phyloP scores from a whole-genome alignment of 2,797 vertebrate genomes.

The Gallinago stenura region DNA sequence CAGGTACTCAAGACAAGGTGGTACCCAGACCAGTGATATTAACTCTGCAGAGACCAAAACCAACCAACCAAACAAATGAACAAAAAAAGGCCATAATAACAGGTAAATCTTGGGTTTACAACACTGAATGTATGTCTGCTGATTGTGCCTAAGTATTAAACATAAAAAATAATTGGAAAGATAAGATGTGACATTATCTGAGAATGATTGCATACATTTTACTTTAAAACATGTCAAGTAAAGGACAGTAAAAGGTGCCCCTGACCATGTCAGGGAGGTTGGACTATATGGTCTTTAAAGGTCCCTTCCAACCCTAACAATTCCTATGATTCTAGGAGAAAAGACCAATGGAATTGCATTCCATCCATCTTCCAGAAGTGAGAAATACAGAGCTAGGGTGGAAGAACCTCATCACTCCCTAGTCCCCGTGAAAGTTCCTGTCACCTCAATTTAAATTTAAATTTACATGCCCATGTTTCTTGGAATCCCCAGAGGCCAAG shows the following conservation, averaged over 20 bases:
- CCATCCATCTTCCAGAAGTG: neutral
- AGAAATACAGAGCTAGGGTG: neutral
- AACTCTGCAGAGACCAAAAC: neutral
- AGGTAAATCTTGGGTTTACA: neutral
- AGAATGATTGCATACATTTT: neutral
- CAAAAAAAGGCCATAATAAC: neutral
- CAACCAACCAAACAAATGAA: no score
- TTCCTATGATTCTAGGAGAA: neutral
- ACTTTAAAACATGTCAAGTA: neutral
- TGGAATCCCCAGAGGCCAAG: neutral
- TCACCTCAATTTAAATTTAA: neutral
- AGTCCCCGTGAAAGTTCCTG: neutral
- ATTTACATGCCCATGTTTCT: neutral
- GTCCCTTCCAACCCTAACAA: neutral
- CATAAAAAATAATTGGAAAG: neutral
- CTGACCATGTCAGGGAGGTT: accelerated
- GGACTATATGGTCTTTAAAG: neutral
- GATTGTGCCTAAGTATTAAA: neutral
- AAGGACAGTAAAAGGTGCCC: neutral
- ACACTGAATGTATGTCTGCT: neutral
- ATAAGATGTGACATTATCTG: neutral
- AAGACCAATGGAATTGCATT: neutral
- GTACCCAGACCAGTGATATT: neutral
- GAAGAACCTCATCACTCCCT: neutral
- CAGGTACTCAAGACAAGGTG: neutral